phyloP scores from a whole-genome alignment of 2,797 vertebrate genomes.

The Karalla daura region DNA sequence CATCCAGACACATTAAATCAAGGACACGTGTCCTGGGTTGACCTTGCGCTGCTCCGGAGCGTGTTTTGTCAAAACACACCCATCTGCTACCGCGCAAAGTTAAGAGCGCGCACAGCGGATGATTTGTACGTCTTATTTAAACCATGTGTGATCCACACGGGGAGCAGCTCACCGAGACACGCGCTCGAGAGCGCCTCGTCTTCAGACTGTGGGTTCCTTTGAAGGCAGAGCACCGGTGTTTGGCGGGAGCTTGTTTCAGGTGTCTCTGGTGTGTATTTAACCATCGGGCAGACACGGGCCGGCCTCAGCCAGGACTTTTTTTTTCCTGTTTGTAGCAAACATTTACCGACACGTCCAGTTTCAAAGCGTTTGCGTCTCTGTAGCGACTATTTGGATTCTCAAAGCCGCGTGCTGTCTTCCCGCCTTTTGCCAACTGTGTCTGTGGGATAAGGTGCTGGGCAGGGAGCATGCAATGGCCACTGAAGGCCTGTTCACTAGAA shows the following conservation, averaged over 20 bases:
- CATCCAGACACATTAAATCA: not conserved
- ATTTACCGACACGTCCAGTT: not conserved
- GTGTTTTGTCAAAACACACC: slow-evolving; percentile 13
- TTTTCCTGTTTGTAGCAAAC: not conserved
- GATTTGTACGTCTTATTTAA: slow-evolving; percentile 14
- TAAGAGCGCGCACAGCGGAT: not conserved
- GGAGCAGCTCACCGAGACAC: not conserved
- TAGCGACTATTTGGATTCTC: too few relatives aligned
- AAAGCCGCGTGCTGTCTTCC: not conserved
- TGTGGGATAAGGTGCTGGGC: too few relatives aligned
- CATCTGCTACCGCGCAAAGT: not conserved
- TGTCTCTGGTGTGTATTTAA: not conserved
- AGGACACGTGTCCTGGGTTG: not conserved
- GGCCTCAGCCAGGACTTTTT: not conserved
- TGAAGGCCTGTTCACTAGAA: too few relatives aligned
- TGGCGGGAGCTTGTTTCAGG: not conserved
- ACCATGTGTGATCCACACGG: not conserved
- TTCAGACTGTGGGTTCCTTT: not conserved
- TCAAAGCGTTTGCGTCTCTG: too few relatives aligned
- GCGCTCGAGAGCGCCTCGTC: not conserved
- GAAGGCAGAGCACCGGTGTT: not conserved
- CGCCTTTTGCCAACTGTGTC: not conserved
- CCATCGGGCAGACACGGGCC: not conserved
- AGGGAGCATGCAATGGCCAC: too few relatives aligned
- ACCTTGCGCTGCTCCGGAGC: not conserved